Evolutionary conservation across 2,113 vertebrate genomes (phyloP), one percentile per base, ranked within the genome.

Genomic region (Corythaixoides concolor): DNA sequence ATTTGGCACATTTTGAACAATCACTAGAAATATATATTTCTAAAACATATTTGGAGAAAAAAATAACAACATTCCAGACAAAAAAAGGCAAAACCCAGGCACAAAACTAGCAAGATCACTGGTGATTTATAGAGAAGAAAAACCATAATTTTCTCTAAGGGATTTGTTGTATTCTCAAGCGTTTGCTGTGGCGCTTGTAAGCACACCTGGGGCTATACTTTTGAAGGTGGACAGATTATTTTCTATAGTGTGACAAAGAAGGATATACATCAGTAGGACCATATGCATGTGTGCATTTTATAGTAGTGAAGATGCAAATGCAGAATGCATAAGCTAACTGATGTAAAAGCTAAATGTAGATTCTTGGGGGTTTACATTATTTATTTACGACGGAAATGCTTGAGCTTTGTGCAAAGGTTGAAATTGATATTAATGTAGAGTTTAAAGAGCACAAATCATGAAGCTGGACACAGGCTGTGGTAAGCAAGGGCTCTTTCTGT

Each of bases 381-480:
- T 93, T 96, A 91, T 97, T 96, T 95, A 72, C 11, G 17, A 70
- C 81, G 78, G 56, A 59, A 78, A 88, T 12, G 47, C 77, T 75
- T 53, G 32, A 88, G 88, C 68, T 83, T 95, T 43, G 50, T 79
- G 91, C 55, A 87, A 76, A 97, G 89, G 90, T 91, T 92, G 93
- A 89, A 97, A 97, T 47, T 95, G 90, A 85, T 97, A 97, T 96
- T 97, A 97, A 97, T 95, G 91, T 86, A 49, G 88, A 97, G 58
- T 93, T 94, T 96, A 92, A 97, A 90, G 82, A 97, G 84, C 78
- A 86, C 69, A 95, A 96, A 95, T 97, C 93, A 91, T 2, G 20
- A 92, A 92, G 85, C 88, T 92, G 92, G 94, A 93, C 83, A 64
- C 63, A 74, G 81, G 35, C 77, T 79, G 59, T 76, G 91, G 85